These are phyloP conservation scores for Cepphus grylle DNA, from an alignment of 2,113 vertebrate species.

Conservation along the genomic window DNA sequence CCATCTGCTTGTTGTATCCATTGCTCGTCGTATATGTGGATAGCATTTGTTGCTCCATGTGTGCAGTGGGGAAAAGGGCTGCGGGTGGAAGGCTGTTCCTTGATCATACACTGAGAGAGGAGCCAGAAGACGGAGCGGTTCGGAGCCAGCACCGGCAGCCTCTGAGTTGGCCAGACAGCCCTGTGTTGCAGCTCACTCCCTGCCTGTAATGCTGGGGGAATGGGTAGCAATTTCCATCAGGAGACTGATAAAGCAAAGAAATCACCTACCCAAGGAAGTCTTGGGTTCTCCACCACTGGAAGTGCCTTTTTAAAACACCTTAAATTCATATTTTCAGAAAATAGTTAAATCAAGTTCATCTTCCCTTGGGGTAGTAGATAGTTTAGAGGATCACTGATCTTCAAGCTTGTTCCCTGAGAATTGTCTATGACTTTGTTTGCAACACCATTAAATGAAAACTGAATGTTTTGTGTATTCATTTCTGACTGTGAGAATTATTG, in stretches of 20 bases:
- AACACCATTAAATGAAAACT: neutral
- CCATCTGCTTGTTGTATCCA: neutral
- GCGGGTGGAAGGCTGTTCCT: neutral
- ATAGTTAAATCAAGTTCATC: neutral
- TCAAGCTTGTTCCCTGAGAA: neutral
- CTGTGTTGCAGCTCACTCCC: neutral
- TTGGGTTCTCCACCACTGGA: neutral
- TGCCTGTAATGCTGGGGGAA: accelerated
- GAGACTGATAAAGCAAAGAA: neutral
- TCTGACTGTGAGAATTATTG: neutral
- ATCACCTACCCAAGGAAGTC: neutral
- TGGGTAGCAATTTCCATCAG: neutral
- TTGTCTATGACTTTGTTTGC: neutral
- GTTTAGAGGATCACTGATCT: neutral
- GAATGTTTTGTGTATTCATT: accelerated
- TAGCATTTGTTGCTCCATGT: conserved; percentile 10
- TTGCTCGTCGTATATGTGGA: neutral
- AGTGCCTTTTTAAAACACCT: neutral
- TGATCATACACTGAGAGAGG: accelerated
- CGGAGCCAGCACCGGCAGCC: neutral
- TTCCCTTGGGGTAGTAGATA: neutral
- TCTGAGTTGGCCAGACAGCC: neutral
- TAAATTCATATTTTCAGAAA: neutral
- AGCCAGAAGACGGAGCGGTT: neutral
- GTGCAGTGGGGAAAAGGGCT: neutral